Evolutionary conservation across 2,113 vertebrate genomes (phyloP), one percentile per base, ranked within the genome.

Genomic region (Procapra przewalskii): DNA sequence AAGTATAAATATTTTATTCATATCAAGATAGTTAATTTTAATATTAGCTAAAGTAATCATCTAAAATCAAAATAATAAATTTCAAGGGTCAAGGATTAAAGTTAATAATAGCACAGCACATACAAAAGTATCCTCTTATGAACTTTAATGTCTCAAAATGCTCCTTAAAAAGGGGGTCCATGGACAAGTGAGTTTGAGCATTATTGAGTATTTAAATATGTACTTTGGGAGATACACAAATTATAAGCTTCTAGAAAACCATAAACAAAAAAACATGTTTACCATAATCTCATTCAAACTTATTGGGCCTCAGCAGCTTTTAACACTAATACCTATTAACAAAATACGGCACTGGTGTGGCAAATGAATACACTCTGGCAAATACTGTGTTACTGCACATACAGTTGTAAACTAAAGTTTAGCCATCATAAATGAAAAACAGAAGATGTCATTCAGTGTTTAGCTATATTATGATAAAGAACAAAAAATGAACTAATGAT

Each of bases 11-110:
- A 77, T 82, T 88, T 89, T 87, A 40, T 77, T 91, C 77, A 85
- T 79, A 75, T 97, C 12, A 90, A 93, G 25, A 84, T 27, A 92
- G 36, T 36, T 83, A 92, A 87, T 94, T 54, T 83, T 97, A 83
- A 94, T 54, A 75, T 92, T 82, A 91, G 36, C 54, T 95, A 97
- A 95, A 95, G 75, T 54, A 89, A 90, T 82, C 13, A 97, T 55
- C 33, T 89, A 96, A 95, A 94, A 83, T 43, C 13, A n/a, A 96
- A 95, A 67, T 33, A 91, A 92, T 71, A 92, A 86, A 48, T 12
- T 54, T 96, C 55, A 85, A 62, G 94, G 36, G 13, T 45, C n/a
- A 94, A 90, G n/a, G 16, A 82, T 87, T 90, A 82, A 64, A 40
- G 31, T 71, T 55, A 89, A n/a, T 40, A 94, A 75, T 0, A 43